A percentile compares a stretch with the other conserved stretches of the same genome.
Conservation (phyloP, 2,113 vertebrate species). For the Orycteropus afer region DNA sequence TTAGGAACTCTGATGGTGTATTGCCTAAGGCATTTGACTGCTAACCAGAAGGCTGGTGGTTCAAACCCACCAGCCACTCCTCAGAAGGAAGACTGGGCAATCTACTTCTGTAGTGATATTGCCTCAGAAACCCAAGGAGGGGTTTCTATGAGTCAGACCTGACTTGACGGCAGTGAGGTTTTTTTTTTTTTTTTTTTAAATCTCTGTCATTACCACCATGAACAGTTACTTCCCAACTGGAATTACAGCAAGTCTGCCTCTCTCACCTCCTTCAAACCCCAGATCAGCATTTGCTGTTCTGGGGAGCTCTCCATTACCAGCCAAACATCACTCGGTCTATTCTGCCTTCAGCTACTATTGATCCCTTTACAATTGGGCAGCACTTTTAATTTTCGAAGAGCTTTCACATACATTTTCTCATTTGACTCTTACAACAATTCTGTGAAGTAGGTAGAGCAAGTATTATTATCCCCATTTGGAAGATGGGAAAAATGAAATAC, state of each 20-base stretch:
- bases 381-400: slow-evolving; percentile 81
- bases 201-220: neutral
- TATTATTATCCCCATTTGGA: slow-evolving; percentile 77
- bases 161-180: no score
- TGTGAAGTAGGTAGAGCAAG: slow-evolving; percentile 68
- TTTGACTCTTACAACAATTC: slow-evolving; percentile 74
- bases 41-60: no score
- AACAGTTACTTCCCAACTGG: neutral
- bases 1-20: no score
- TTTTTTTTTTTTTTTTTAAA: neutral
- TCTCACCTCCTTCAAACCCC: neutral
- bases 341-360: slow-evolving; percentile 65
- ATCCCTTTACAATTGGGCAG: slow-evolving; percentile 70
- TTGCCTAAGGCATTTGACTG: no score
- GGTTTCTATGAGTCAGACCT: no score
- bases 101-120: no score
- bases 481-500: slow-evolving; percentile 70
- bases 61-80: no score
- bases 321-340: neutral
- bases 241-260: neutral
- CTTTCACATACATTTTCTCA: slow-evolving; percentile 82
- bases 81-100: no score
- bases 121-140: no score
- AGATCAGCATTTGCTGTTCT: slow-evolving; percentile 49
- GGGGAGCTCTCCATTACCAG: slow-evolving; percentile 24